Evolutionary conservation across 2,888 invertebrate species (phyloP), one percentile per base, ranked within the genome.

Genomic region (Tyria jacobaeae): DNA sequence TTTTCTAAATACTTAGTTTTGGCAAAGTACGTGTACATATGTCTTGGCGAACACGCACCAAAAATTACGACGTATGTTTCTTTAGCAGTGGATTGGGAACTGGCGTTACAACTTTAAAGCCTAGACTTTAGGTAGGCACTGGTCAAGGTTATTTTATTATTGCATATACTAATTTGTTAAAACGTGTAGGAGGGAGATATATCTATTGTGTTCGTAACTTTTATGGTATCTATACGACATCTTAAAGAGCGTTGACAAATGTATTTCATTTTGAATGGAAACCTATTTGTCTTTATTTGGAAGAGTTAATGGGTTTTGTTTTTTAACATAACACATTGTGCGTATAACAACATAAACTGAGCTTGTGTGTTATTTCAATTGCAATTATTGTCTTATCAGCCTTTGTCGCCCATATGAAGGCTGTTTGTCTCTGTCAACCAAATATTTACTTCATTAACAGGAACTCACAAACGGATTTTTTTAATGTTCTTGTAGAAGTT

Each of bases 101-200:
- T 70, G 69, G 71, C 69, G 65, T 78, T 69, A 74, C 74, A 79
- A 73, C 73, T 70, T 78, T 73, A 72, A 73, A 76, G 75, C 74
- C 72, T 78, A 68, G 55, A 72, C 54, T 71, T 71, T 67, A 74
- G 78, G 76, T 73, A 75, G 73, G 78, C 79, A 67, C 75, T 68
- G 79, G 83, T 75, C 84, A 84, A 82, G 84, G 85, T 65, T 53
- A 39, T 39, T 35, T 34, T 21, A 24, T 14, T 17, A 24, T 25
- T 24, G 52, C 24, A 35, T 39, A 62, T 57, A 62, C 56, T 64
- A 64, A 62, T 69, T 71, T 69, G 57, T 58, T 34, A 34, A 34
- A 44, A 10, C 21, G 41, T 34, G 68, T 66, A 48, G 74, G 70
- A 60, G 69, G 70, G 49, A 62, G 50, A 34, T 3, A 10, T 24